Evolutionary conservation across 2,888 invertebrate species (phyloP), one percentile per base, ranked within the genome.

Genomic region (Thera britannica): DNA sequence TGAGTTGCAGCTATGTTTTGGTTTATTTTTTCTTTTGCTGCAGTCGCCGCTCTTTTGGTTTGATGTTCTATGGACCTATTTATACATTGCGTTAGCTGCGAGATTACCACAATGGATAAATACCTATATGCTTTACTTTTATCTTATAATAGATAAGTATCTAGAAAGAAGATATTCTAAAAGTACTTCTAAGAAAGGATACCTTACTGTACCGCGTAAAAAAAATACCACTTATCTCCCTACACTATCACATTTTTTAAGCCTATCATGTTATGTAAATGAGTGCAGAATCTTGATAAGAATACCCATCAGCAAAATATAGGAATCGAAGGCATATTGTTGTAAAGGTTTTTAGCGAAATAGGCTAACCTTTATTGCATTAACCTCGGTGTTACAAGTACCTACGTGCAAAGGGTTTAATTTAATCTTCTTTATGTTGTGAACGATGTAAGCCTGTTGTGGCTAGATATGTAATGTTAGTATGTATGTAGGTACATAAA

Each of bases 341-440:
- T 59, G 12, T 46, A 46, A 54, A 41, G 67, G 71, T 67, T 74
- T 77, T 77, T 62, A 61, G 69, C 65, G 65, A 75, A 79, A 77
- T 78, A 79, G 72, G 79, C 75, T 78, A 77, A 12, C 77, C 71
- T 74, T 67, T 80, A 78, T 77, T 80, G 76, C 73, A 76, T 77
- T 79, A 77, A 72, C 71, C 72, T 73, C 72, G 70, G 65, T 62
- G 64, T 76, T 77, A 78, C 75, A 76, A 74, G 69, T 68, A 73
- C 38, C 44, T n/a, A 56, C 72, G 57, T 23, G 70, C 76, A 75
- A 77, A 70, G 71, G 72, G 75, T 74, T 80, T 75, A 77, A 70
- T 72, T 62, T 67, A 76, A 79, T 79, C 76, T 78, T 71, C 76
- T 79, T 46, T 77, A 81, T 71, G 73, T 76, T 74, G 77, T 79